phyloP scores from a whole-genome alignment of 2,888 invertebrate species.

The Oscheius sp. region DNA sequence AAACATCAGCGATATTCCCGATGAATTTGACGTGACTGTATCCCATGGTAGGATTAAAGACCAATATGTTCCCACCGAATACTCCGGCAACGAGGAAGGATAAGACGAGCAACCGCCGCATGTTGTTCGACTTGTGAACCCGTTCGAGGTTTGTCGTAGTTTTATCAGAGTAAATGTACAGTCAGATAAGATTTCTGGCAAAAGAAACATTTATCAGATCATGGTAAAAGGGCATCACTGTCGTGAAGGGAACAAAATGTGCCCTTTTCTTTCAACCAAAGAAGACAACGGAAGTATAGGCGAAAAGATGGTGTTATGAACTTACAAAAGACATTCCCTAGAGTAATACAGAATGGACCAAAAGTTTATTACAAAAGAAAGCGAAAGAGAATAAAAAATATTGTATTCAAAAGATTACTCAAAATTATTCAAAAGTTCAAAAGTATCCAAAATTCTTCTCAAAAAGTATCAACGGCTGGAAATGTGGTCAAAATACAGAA shows the following conservation, averaged over 20 bases:
- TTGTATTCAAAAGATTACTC: not conserved
- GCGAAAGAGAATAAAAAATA: not conserved
- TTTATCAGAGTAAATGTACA: too few species aligned
- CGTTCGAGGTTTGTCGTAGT: too few species aligned
- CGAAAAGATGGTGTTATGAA: not conserved
- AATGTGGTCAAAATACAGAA: too few species aligned
- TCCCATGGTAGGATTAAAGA: conserved; percentile 12
- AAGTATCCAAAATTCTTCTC: too few species aligned
- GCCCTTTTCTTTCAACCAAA: not conserved
- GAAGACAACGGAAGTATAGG: not conserved
- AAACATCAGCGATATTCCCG: conserved; percentile 7
- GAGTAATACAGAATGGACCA: not conserved
- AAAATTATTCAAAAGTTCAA: not conserved
- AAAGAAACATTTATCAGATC: too few species aligned
- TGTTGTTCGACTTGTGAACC: too few species aligned
- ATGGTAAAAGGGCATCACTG: not conserved
- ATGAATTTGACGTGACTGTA: conserved; percentile 13
- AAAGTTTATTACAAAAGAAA: not conserved
- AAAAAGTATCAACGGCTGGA: too few species aligned
- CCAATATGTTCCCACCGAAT: conserved; percentile 1
- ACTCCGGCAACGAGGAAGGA: not conserved
- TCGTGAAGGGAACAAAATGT: not conserved
- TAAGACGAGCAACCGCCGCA: too few species aligned
- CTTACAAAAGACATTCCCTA: not conserved
- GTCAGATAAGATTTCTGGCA: too few species aligned